Percentiles rank a stretch among this genome's conserved stretches.
phyloP scores from a whole-genome alignment of 2,797 vertebrate genomes.

The Chelon labrosus region DNA sequence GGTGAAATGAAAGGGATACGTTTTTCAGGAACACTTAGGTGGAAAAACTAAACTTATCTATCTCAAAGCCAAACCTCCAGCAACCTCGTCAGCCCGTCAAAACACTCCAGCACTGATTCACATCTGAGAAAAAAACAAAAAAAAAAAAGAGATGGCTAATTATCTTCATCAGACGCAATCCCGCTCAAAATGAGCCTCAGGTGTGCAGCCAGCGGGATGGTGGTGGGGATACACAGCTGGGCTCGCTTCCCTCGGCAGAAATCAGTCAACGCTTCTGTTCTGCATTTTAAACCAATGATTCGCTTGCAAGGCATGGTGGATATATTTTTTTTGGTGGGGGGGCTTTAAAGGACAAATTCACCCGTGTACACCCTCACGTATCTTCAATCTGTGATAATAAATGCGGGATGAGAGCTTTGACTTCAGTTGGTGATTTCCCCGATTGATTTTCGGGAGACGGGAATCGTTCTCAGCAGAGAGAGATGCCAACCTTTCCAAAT shows the following conservation, averaged over 20 bases:
- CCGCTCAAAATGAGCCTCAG: conserved; percentile 74
- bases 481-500: not conserved
- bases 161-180: conserved; percentile 76
- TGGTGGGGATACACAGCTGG: conserved; percentile 69
- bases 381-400: conserved; percentile 21
- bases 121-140: conserved; percentile 39
- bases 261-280: conserved; percentile 54
- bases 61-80: conserved; percentile 37
- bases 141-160: conserved; percentile 60
- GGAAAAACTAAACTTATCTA: conserved; percentile 29
- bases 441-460: not conserved
- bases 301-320: conserved; percentile 26
- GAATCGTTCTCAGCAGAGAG: not conserved
- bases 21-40: conserved; percentile 26
- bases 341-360: conserved; percentile 38
- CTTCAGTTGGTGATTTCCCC: conserved; percentile 21
- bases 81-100: conserved; percentile 22
- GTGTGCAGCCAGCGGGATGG: conserved; percentile 61
- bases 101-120: conserved; percentile 47
- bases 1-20: conserved; percentile 1
- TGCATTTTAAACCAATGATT: conserved; percentile 63
- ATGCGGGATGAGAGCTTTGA: conserved; percentile 7
- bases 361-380: conserved; percentile 14
- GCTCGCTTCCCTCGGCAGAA: conserved; percentile 54
- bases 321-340: no score